Percentiles rank a stretch among this genome's conserved stretches.
phyloP scores from a whole-genome alignment of 1,140 invertebrate species.

The Cydia fagiglandana region DNA sequence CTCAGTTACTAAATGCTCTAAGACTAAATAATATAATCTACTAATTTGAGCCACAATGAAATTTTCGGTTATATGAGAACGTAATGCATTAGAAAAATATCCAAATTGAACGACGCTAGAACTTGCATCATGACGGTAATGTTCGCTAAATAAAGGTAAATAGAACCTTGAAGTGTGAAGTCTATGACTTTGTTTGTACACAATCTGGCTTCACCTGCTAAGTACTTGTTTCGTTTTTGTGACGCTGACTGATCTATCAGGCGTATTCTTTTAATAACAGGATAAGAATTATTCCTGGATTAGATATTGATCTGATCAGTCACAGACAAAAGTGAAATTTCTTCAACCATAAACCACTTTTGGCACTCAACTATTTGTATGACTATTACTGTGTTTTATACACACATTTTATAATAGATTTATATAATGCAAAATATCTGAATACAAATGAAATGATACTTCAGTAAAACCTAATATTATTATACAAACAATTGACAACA shows the following conservation, averaged over 20 bases:
- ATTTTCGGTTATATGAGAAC: background rate
- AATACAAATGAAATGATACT: too few species aligned
- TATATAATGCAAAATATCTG: too few species aligned
- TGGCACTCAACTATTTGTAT: too few species aligned
- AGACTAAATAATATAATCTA: background rate
- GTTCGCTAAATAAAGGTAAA: constrained; percentile 6
- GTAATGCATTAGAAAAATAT: background rate
- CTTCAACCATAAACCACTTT: too few species aligned
- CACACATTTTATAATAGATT: too few species aligned
- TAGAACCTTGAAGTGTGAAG: constrained; percentile 12
- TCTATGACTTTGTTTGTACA: constrained; percentile 5
- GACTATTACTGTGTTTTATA: too few species aligned
- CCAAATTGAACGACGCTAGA: background rate
- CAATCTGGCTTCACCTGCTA: background rate
- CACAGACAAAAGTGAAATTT: too few species aligned
- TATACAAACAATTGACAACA: background rate
- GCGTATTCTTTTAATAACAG: too few species aligned
- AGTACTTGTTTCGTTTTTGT: background rate
- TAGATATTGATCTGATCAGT: too few species aligned
- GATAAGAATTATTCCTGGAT: too few species aligned
- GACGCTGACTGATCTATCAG: background rate
- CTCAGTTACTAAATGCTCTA: too few species aligned
- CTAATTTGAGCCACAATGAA: background rate
- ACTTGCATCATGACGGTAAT: background rate
- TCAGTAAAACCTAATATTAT: too few species aligned